Evolutionary conservation across 2,113 vertebrate species (phyloP).

Genomic region (Oxyura jamaicensis): DNA sequence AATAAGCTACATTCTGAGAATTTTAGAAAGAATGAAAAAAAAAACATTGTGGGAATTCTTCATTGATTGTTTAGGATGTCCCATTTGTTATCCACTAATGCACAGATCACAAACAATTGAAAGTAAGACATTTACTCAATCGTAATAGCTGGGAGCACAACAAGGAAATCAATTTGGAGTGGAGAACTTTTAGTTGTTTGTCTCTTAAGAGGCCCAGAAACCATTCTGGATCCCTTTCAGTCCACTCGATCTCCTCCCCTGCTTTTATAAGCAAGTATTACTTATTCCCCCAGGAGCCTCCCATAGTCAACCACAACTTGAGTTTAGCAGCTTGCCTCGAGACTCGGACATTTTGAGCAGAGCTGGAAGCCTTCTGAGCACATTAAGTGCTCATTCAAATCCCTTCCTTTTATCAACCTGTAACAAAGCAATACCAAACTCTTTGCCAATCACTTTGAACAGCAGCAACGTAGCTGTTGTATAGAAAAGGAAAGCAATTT

Average conservation of each 20-base stretch:
- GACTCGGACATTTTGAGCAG: neutral
- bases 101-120: neutral
- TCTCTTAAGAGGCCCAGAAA: neutral
- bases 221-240: neutral
- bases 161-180: neutral
- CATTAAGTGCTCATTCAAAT: fast-evolving
- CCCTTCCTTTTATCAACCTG: neutral
- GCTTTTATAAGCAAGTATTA: fast-evolving
- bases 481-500: fast-evolving
- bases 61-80: neutral
- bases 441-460: neutral
- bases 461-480: fast-evolving
- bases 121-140: neutral
- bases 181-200: neutral
- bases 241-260: neutral
- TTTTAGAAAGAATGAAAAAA: neutral
- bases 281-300: neutral
- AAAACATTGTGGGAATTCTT: neutral
- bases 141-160: neutral
- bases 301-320: fast-evolving
- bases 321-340: neutral
- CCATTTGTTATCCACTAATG: neutral
- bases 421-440: neutral
- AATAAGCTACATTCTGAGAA: neutral
- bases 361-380: neutral